Evolutionary conservation across 2,113 vertebrate species (phyloP).

Genomic region (Perca flavescens): DNA sequence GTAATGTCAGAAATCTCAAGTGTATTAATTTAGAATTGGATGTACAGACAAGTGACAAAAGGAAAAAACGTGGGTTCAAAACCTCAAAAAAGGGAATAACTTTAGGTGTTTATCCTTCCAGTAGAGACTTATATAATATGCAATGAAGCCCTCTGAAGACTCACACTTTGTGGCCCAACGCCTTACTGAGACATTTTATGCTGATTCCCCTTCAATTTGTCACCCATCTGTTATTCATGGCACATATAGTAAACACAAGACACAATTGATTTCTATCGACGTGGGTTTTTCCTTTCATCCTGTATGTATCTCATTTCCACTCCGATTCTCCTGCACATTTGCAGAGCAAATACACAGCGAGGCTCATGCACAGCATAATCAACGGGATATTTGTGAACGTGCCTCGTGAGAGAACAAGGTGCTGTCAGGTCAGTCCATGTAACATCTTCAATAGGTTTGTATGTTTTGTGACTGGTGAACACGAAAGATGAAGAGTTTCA

Average conservation of each 20-base stretch:
- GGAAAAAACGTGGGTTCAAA: not conserved
- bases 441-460: not conserved
- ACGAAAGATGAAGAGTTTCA: constrained; percentile 13
- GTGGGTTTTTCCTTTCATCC: not conserved
- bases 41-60: not conserved
- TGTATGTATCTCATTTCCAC: not conserved
- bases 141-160: not conserved
- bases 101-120: not conserved
- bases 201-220: not conserved
- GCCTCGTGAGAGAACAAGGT: not conserved
- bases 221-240: not conserved
- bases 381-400: constrained; percentile 3
- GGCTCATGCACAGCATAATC: not conserved
- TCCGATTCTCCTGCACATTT: constrained; percentile 19
- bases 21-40: constrained; percentile 14
- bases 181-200: not conserved
- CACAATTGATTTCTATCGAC: not conserved
- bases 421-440: constrained; percentile 1
- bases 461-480: not conserved
- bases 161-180: not conserved
- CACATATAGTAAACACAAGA: constrained; percentile 1
- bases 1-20: not conserved
- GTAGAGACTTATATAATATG: not conserved
- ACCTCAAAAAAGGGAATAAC: not conserved
- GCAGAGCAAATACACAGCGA: not conserved